Evolutionary conservation across 1,140 invertebrate species (phyloP).

Genomic region (Notospermus geniculatus): DNA sequence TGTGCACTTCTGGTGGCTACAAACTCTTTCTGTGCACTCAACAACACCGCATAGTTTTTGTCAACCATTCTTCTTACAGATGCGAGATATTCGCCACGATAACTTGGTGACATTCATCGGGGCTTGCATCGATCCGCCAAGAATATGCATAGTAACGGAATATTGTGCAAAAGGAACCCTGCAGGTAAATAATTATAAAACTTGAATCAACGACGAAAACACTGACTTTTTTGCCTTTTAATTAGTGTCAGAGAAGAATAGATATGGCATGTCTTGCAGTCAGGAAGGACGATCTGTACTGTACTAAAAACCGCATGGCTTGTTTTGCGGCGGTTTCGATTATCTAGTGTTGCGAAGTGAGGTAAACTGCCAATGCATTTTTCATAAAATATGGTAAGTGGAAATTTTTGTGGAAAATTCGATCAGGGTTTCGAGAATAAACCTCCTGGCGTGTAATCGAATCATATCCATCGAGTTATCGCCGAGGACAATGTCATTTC

Average conservation of each 20-base stretch:
- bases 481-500: too few species aligned
- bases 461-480: too few species aligned
- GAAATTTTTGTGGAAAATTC: too few species aligned
- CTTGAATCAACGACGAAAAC: too few species aligned
- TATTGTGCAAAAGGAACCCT: conserved; percentile 94
- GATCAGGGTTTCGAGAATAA: too few species aligned
- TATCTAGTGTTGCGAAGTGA: background rate
- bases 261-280: background rate
- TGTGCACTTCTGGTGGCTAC: too few species aligned
- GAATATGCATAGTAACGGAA: conserved; percentile 80
- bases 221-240: background rate
- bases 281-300: background rate
- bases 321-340: background rate
- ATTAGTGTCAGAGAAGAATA: background rate
- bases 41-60: too few species aligned
- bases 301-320: background rate
- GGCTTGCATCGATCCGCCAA: conserved; percentile 78
- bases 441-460: too few species aligned
- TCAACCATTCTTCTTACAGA: too few species aligned
- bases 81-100: conserved; percentile 86
- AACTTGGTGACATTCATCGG: conserved; percentile 94
- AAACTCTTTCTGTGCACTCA: too few species aligned
- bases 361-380: background rate
- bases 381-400: too few species aligned
- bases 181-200: too few species aligned